A percentile compares a stretch with the other conserved stretches of the same genome.
phyloP scores from a whole-genome alignment of 2,113 vertebrate species.

The Thinocorus orbignyianus region DNA sequence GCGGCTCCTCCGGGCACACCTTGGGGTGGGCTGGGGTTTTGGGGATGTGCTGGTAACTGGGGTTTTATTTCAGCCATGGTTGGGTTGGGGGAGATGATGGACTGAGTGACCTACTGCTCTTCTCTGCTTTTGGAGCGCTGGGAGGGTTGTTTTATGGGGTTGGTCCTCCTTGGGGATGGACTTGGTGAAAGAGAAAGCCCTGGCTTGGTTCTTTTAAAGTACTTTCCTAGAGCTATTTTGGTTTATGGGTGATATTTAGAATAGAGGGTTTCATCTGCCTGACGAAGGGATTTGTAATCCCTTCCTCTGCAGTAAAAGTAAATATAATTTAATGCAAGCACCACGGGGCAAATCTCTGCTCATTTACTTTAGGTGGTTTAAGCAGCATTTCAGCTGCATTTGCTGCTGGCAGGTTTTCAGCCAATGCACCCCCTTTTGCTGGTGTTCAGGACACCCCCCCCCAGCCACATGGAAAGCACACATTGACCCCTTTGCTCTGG shows the following conservation, averaged over 20 bases:
- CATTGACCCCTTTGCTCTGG: not conserved
- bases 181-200: not conserved
- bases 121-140: not conserved
- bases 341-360: not conserved
- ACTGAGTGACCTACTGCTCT: not conserved
- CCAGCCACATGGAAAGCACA: not conserved
- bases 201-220: not conserved
- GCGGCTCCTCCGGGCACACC: not conserved
- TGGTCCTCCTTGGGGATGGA: not conserved
- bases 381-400: not conserved
- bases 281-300: not conserved
- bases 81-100: not conserved
- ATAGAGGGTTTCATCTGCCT: not conserved
- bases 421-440: not conserved
- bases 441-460: not conserved
- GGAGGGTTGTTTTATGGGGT: not conserved
- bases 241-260: not conserved
- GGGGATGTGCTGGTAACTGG: accelerated
- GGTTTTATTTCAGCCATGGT: not conserved
- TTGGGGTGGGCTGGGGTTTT: not conserved
- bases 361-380: not conserved
- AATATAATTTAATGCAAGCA: not conserved
- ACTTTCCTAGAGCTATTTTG: not conserved
- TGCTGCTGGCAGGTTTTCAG: not conserved
- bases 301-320: not conserved